A percentile compares a stretch with the other conserved stretches of the same genome.
Conservation (phyloP, 2,888 invertebrate genomes). For the Himalopsyche japonica region DNA sequence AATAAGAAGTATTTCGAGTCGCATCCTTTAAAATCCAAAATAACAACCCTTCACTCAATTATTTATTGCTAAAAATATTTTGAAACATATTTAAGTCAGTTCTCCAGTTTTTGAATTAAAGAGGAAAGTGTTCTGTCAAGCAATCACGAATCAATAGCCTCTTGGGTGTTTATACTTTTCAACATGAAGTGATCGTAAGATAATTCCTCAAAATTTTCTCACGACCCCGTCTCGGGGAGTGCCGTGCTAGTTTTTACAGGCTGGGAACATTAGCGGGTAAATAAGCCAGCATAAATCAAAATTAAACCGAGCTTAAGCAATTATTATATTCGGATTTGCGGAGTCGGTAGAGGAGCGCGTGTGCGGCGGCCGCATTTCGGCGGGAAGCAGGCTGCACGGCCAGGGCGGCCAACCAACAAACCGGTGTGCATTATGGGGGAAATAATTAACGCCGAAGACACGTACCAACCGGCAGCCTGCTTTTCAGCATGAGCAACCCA, state of each 20-base stretch:
- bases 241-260: not conserved
- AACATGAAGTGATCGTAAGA: no score
- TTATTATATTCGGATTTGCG: constrained; percentile 21
- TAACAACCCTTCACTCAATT: no score
- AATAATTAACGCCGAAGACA: not conserved
- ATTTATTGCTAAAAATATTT: no score
- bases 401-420: not conserved
- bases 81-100: no score
- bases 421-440: not conserved
- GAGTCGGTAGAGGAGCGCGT: not conserved
- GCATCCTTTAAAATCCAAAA: no score
- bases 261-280: constrained; percentile 6
- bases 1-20: no score
- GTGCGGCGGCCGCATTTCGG: not conserved
- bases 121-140: no score
- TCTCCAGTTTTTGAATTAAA: no score
- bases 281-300: constrained; percentile 24
- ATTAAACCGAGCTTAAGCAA: constrained; percentile 25
- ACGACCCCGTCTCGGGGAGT: not conserved
- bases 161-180: no score
- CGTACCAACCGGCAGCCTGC: not conserved
- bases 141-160: no score
- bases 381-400: not conserved
- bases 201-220: not conserved
- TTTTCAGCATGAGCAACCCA: not conserved